These are phyloP conservation scores for Trichopria drosophilae DNA, from an alignment of 2,888 invertebrate species.

Conservation along the genomic window DNA sequence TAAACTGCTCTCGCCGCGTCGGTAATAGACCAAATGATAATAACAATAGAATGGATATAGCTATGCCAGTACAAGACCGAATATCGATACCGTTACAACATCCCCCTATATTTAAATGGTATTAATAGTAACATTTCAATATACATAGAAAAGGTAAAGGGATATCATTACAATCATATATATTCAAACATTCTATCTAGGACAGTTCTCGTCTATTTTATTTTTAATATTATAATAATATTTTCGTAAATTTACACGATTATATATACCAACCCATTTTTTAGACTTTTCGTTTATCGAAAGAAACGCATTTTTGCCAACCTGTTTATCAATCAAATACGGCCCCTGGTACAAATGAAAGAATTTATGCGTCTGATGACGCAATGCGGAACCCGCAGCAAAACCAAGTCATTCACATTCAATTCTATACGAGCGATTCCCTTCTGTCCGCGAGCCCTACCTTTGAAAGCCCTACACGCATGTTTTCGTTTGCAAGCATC, in stretches of 20 bases:
- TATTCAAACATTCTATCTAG: too few relatives aligned
- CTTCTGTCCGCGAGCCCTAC: not conserved
- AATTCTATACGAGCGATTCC: not conserved
- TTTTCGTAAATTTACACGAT: slow-evolving; percentile 5
- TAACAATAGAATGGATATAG: too few relatives aligned
- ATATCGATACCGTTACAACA: too few relatives aligned
- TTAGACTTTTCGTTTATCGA: not conserved
- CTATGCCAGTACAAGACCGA: too few relatives aligned
- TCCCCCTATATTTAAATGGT: too few relatives aligned
- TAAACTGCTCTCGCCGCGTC: too few relatives aligned
- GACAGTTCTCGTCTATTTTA: too few relatives aligned
- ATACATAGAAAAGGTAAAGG: too few relatives aligned
- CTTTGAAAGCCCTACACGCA: not conserved
- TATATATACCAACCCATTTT: not conserved
- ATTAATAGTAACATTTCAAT: too few relatives aligned
- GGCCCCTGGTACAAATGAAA: slow-evolving; percentile 5
- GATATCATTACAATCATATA: too few relatives aligned
- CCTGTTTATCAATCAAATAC: not conserved
- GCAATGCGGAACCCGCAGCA: not conserved
- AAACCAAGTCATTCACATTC: not conserved
- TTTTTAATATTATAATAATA: too few relatives aligned
- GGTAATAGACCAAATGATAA: too few relatives aligned
- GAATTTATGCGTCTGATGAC: not conserved
- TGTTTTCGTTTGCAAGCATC: slow-evolving; percentile 1
- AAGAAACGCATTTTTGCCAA: slow-evolving; percentile 7